Evolutionary conservation across 2,113 vertebrate genomes (phyloP).

Genomic region (Alces alces): DNA sequence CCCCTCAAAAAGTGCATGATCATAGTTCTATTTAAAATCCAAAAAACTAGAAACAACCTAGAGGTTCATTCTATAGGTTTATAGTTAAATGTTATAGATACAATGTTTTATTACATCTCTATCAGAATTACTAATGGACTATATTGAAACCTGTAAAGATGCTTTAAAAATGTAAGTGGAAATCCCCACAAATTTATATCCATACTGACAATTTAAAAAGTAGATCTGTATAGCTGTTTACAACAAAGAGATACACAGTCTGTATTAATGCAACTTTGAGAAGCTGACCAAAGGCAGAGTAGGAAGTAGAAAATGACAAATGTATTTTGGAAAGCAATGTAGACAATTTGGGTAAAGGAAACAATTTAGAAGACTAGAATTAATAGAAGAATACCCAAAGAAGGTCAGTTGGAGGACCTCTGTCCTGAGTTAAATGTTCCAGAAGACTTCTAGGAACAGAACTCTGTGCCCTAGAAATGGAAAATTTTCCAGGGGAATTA

Average conservation of each 20-base stretch:
- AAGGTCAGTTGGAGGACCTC: not conserved
- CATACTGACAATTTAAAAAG: not conserved
- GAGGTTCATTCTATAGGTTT: not conserved
- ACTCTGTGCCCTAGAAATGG: not conserved
- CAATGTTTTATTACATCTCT: not conserved
- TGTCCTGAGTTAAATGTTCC: not conserved
- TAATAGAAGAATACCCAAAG: not conserved
- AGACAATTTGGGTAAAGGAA: not conserved
- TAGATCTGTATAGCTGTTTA: not conserved
- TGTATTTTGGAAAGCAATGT: not conserved
- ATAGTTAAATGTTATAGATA: not conserved
- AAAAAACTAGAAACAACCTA: not conserved
- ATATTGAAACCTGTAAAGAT: not conserved
- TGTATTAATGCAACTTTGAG: not conserved
- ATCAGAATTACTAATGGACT: not conserved
- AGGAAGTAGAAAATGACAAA: not conserved
- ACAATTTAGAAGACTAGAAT: not conserved
- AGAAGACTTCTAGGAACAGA: not conserved
- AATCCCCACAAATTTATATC: not conserved
- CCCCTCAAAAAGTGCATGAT: not conserved
- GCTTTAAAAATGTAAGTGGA: slow-evolving; percentile 12
- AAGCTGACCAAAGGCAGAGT: not conserved
- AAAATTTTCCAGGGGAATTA: not conserved
- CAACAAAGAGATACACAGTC: not conserved
- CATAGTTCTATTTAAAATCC: not conserved